Conservation (phyloP, 2,797 vertebrate species). For the Eulemur mongoz region DNA sequence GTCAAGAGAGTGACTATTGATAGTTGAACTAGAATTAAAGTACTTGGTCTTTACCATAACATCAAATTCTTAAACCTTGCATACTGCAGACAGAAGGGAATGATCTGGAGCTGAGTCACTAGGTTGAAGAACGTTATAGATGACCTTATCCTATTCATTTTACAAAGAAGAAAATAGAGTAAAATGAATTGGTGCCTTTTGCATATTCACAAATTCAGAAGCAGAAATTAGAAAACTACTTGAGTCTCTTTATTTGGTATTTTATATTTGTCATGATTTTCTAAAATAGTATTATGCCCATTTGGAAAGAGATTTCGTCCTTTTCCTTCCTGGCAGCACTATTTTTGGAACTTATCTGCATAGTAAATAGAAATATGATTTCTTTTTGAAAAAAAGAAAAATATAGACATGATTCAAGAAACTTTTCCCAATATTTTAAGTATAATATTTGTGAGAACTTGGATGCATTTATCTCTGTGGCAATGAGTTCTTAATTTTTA, state of each 20-base stretch:
- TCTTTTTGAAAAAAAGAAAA: neutral
- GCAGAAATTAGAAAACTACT: neutral
- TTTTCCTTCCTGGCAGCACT: neutral
- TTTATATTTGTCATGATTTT: neutral
- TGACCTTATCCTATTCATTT: neutral
- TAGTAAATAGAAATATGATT: neutral
- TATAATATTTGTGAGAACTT: neutral
- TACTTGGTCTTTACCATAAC: neutral
- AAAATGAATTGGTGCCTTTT: neutral
- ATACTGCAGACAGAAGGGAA: neutral
- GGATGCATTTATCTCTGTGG: neutral
- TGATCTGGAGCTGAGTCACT: neutral
- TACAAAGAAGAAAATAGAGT: neutral
- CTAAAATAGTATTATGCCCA: neutral
- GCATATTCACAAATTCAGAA: neutral
- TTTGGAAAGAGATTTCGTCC: neutral
- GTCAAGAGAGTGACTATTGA: neutral
- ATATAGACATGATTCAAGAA: neutral
- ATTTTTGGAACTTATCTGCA: neutral
- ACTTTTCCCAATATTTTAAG: neutral
- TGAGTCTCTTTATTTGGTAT: neutral
- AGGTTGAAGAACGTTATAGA: neutral
- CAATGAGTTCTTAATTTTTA: constrained; percentile 13
- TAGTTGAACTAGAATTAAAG: neutral
- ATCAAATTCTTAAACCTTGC: neutral